A percentile compares a stretch with the other conserved stretches of the same genome.
Evolutionary conservation across 2,797 vertebrate genomes (phyloP).

Genomic region (Cirrhinus molitorella): DNA sequence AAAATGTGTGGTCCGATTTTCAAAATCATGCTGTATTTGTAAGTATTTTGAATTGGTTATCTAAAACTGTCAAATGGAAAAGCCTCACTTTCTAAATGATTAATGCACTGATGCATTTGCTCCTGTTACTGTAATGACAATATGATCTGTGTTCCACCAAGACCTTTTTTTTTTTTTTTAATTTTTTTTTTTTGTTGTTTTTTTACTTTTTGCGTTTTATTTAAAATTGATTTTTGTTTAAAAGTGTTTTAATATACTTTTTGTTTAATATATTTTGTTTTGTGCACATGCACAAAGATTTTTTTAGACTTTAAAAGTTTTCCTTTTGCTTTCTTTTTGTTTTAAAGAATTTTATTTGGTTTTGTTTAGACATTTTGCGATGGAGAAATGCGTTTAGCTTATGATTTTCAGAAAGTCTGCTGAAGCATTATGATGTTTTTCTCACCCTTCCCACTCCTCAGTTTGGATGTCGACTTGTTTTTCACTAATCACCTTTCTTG

Average conservation of each 20-base stretch:
- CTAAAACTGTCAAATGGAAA: background rate
- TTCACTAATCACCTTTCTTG: constrained; percentile 75
- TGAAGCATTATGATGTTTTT: constrained; percentile 72
- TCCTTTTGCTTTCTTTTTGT: constrained; percentile 80
- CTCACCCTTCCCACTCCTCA: constrained; percentile 56
- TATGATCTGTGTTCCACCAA: constrained; percentile 40
- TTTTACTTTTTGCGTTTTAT: constrained; percentile 18
- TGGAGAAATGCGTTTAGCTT: constrained; percentile 67
- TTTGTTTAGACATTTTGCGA: constrained; percentile 75
- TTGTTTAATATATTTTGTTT: constrained; percentile 65
- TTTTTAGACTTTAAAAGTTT: constrained; percentile 85
- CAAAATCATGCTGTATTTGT: constrained; percentile 2
- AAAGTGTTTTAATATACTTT: constrained; percentile 52
- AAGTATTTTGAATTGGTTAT: background rate
- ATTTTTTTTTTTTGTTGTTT: background rate
- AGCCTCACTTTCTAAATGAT: background rate
- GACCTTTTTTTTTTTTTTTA: background rate
- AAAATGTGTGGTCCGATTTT: background rate
- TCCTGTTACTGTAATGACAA: constrained; percentile 24
- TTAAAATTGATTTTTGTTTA: constrained; percentile 19
- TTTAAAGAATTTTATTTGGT: constrained; percentile 81
- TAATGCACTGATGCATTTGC: constrained; percentile 12
- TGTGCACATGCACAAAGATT: constrained; percentile 79
- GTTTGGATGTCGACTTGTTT: constrained; percentile 79
- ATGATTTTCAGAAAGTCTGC: constrained; percentile 67